Percentiles rank a stretch among this genome's conserved stretches.
These are phyloP conservation scores for Octomys mimax DNA, from an alignment of 2,797 vertebrate genomes.

Conservation along the genomic window DNA sequence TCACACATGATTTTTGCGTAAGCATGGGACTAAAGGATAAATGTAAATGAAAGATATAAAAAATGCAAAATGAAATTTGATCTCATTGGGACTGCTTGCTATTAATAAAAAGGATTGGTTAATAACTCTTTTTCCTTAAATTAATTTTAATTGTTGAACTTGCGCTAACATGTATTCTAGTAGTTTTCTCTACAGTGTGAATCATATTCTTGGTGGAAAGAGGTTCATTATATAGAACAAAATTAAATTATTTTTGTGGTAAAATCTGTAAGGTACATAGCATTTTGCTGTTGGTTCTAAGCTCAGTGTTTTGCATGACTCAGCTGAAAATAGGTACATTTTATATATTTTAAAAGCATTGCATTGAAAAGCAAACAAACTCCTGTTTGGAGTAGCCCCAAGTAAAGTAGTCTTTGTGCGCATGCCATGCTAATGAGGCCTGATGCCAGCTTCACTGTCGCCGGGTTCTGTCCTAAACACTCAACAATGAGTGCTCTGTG, in stretches of 20 bases:
- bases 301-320: conserved; percentile 29
- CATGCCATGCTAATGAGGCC: conserved; percentile 57
- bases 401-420: conserved; percentile 32
- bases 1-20: conserved; percentile 14
- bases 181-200: not conserved
- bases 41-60: not conserved
- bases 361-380: conserved; percentile 27
- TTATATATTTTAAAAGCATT: conserved; percentile 49
- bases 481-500: conserved; percentile 38
- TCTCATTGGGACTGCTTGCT: conserved; percentile 30
- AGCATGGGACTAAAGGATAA: not conserved
- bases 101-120: not conserved
- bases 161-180: not conserved
- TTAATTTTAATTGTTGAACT: not conserved
- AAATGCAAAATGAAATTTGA: conserved; percentile 47
- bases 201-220: conserved; percentile 19
- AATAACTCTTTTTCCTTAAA: not conserved
- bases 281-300: conserved; percentile 29
- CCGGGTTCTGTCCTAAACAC: conserved; percentile 18
- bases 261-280: conserved; percentile 47
- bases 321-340: conserved; percentile 53
- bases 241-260: conserved; percentile 29
- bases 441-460: not conserved
- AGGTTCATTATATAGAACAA: not conserved
- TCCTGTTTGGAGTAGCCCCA: not conserved